phyloP scores from a whole-genome alignment of 2,888 invertebrate species.

The Calephelis perditalis region DNA sequence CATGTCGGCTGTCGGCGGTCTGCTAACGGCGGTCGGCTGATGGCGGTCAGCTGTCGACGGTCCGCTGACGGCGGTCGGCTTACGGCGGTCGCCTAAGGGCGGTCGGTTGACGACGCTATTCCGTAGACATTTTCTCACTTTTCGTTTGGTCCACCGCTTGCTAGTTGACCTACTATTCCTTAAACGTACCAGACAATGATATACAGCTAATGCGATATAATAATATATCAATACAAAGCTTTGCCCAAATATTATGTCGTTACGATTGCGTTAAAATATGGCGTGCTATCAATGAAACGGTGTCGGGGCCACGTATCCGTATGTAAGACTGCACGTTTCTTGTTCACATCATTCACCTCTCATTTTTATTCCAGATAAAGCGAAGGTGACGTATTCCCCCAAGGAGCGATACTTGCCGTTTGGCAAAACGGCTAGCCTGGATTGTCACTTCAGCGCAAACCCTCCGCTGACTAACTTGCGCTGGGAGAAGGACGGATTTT shows the following conservation, averaged over 20 bases:
- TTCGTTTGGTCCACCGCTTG: too few species aligned
- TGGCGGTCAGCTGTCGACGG: too few species aligned
- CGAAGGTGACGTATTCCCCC: conserved; percentile 93
- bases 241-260: background rate
- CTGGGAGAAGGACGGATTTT: conserved; percentile 96
- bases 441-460: conserved; percentile 95
- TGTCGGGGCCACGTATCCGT: background rate
- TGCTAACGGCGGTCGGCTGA: too few species aligned
- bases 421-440: conserved; percentile 89
- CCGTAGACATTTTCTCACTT: too few species aligned
- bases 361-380: conserved; percentile 84
- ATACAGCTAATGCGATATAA: too few species aligned
- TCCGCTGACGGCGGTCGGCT: too few species aligned
- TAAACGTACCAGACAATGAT: too few species aligned
- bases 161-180: too few species aligned
- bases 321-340: background rate
- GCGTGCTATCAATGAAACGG: background rate
- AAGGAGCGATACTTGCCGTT: conserved; percentile 90
- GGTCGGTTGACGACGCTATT: too few species aligned
- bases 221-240: background rate
- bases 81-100: too few species aligned
- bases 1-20: too few species aligned
- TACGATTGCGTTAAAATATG: background rate
- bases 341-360: background rate
- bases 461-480: conserved; percentile 92